Percentiles rank a stretch among this genome's conserved stretches.
Evolutionary conservation across 2,113 vertebrate genomes (phyloP).

Genomic region (Chascanopsetta lugubris): DNA sequence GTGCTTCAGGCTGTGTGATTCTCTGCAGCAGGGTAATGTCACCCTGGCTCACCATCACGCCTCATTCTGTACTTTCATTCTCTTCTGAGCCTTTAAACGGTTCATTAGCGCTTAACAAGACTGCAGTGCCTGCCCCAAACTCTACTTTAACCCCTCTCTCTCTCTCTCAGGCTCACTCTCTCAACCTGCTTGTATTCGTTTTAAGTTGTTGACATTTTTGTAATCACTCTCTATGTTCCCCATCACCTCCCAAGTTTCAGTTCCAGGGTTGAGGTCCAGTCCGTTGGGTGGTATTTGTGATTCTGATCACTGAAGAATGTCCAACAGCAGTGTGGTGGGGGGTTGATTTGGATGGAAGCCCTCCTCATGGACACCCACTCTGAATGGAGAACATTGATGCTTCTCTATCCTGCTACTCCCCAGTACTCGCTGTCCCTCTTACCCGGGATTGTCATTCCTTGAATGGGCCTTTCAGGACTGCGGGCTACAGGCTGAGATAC

Average conservation of each 20-base stretch:
- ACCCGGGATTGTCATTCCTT: conserved; percentile 75
- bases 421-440: conserved; percentile 49
- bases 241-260: conserved; percentile 5
- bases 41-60: conserved; percentile 71
- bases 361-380: conserved; percentile 67
- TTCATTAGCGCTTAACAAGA: conserved; percentile 78
- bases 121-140: conserved; percentile 54
- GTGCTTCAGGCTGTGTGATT: conserved; percentile 66
- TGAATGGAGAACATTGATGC: conserved; percentile 80
- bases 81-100: conserved; percentile 64
- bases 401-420: conserved; percentile 57
- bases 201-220: conserved; percentile 1
- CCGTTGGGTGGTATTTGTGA: conserved; percentile 67
- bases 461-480: conserved; percentile 79
- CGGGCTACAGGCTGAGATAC: conserved; percentile 66
- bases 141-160: conserved; percentile 50
- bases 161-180: background rate
- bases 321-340: conserved; percentile 58
- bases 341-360: conserved; percentile 67
- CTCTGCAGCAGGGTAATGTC: conserved; percentile 75
- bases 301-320: conserved; percentile 74
- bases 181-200: background rate
- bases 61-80: conserved; percentile 67
- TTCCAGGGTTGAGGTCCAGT: conserved; percentile 11
- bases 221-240: background rate